A percentile compares a stretch with the other conserved stretches of the same genome.
Evolutionary conservation across 2,797 vertebrate genomes (phyloP).

Genomic region (Tauraco hartlaubi): DNA sequence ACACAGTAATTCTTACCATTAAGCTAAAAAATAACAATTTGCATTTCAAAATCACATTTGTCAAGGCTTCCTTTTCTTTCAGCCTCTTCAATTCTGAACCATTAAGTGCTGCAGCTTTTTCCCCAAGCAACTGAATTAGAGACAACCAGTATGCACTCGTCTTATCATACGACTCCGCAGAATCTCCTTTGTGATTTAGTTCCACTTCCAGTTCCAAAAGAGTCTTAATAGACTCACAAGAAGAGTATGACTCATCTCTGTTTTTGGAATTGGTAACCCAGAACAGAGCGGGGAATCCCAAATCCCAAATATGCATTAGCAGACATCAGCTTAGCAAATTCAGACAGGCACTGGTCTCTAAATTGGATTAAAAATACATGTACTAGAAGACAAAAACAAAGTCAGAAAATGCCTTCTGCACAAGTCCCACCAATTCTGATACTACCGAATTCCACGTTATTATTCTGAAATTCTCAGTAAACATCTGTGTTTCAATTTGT

Average conservation of each 20-base stretch:
- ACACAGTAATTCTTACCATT: neutral
- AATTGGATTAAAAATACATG: neutral
- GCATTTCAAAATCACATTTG: neutral
- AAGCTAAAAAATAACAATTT: neutral
- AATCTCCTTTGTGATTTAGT: neutral
- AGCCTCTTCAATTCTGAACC: neutral
- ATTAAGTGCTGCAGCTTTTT: neutral
- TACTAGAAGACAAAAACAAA: neutral
- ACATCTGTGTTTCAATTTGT: neutral
- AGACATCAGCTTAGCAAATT: neutral
- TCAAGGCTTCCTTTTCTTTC: neutral
- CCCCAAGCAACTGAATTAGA: neutral
- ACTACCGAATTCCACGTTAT: neutral
- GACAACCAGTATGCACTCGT: neutral
- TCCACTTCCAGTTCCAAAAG: neutral
- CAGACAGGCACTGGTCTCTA: neutral
- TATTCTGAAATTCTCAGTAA: neutral
- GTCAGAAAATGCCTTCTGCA: neutral
- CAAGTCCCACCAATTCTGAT: neutral
- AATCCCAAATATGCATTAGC: neutral
- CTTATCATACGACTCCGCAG: neutral
- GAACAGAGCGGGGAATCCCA: neutral
- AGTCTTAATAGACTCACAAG: neutral
- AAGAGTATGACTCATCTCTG: neutral
- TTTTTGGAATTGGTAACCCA: neutral